phyloP scores from a whole-genome alignment of 2,888 invertebrate genomes.

The Epirrhoe alternata region DNA sequence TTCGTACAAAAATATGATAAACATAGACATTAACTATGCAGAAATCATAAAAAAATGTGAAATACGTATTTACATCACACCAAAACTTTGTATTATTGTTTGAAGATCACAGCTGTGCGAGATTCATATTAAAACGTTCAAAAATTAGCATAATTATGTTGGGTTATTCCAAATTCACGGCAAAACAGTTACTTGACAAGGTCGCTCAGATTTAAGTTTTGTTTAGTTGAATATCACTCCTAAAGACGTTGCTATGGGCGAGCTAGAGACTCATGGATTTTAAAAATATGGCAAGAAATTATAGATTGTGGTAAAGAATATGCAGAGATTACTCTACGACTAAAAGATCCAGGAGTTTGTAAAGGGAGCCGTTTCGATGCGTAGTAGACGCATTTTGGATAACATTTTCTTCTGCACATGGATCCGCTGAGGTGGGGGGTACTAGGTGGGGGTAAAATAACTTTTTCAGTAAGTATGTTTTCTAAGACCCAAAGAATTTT shows the following conservation, averaged over 20 bases:
- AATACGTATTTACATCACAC: background rate
- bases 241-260: conserved; percentile 33
- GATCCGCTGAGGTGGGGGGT: too few relatives aligned
- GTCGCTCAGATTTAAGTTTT: conserved; percentile 50
- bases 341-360: too few relatives aligned
- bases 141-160: conserved; percentile 59
- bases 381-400: too few relatives aligned
- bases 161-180: conserved; percentile 57
- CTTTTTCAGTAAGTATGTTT: background rate
- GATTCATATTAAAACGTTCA: conserved; percentile 51
- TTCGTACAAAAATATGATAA: too few relatives aligned
- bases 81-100: conserved; percentile 46
- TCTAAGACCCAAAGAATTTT: background rate
- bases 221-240: conserved; percentile 15
- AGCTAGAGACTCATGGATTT: background rate
- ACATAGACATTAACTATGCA: too few relatives aligned
- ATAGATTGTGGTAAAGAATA: background rate
- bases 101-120: conserved; percentile 57
- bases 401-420: too few relatives aligned
- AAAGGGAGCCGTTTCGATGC: too few relatives aligned
- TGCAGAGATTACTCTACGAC: too few relatives aligned
- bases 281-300: background rate
- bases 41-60: too few relatives aligned
- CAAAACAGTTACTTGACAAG: conserved; percentile 70
- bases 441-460: too few relatives aligned